Conservation (phyloP, 2,797 vertebrate species). For the Paedocypris micromegethes region DNA sequence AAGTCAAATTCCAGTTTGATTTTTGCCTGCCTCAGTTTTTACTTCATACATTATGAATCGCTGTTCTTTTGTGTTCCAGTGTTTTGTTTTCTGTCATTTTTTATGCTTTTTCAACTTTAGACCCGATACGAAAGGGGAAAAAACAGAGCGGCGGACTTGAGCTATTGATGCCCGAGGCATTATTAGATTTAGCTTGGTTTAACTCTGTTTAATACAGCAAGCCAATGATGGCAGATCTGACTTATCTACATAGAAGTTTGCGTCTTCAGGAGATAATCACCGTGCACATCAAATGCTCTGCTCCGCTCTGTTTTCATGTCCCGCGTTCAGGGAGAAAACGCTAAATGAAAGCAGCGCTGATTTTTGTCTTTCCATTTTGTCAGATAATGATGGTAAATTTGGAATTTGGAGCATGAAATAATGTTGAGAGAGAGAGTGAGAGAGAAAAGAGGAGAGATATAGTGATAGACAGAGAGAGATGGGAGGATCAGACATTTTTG, state of each 20-base stretch:
- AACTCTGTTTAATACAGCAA: slow-evolving; percentile 56
- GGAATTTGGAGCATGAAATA: slow-evolving; percentile 58
- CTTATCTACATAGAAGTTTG: slow-evolving; percentile 56
- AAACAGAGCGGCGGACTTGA: slow-evolving; percentile 50
- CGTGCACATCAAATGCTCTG: slow-evolving; percentile 54
- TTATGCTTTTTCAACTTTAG: slow-evolving; percentile 12
- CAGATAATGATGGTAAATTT: slow-evolving; percentile 55
- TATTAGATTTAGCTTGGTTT: slow-evolving; percentile 56
- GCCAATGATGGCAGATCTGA: slow-evolving; percentile 41
- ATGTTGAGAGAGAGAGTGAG: slow-evolving; percentile 15
- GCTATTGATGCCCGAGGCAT: slow-evolving; percentile 51
- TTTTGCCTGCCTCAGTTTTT: neutral
- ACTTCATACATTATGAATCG: neutral
- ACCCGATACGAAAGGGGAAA: slow-evolving; percentile 25
- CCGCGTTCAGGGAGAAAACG: slow-evolving; percentile 51
- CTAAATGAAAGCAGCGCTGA: slow-evolving; percentile 50
- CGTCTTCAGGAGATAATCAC: slow-evolving; percentile 57
- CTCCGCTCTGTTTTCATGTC: slow-evolving; percentile 28
- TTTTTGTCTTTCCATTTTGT: slow-evolving; percentile 55
- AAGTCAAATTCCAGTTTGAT: slow-evolving; percentile 5
- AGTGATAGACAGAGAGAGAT: too few species aligned
- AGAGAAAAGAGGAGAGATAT: neutral
- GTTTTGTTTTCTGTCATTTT: neutral
- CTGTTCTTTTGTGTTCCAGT: neutral
- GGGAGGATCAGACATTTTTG: too few species aligned